Evolutionary conservation across 2,113 vertebrate genomes (phyloP).

Genomic region (Dromiciops gliroides): DNA sequence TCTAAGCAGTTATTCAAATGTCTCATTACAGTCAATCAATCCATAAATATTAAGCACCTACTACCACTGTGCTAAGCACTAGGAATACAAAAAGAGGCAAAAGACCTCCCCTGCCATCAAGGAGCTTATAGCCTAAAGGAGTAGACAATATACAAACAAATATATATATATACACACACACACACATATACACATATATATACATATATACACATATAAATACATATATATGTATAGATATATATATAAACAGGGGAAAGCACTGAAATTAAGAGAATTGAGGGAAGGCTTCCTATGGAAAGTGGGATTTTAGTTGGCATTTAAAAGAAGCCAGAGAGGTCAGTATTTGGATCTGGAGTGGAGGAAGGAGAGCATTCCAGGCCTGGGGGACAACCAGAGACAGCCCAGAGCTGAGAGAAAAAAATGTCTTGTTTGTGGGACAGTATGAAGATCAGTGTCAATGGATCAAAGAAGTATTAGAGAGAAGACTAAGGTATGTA

Average conservation of each 20-base stretch:
- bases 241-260: no score
- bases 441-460: not conserved
- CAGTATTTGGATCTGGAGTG: not conserved
- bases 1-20: not conserved
- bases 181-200: not conserved
- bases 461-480: not conserved
- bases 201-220: not conserved
- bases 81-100: not conserved
- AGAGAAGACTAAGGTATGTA: not conserved
- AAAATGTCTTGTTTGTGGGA: not conserved
- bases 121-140: not conserved
- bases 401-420: not conserved
- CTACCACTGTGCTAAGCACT: not conserved
- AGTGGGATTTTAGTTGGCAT: not conserved
- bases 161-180: not conserved
- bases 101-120: not conserved
- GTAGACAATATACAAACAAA: not conserved
- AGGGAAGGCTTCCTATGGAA: not conserved
- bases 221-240: no score
- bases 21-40: not conserved
- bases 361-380: not conserved
- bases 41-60: not conserved
- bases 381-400: not conserved
- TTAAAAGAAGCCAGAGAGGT: not conserved
- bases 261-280: not conserved